Conservation (phyloP, 2,113 vertebrate genomes). For the Ginglymostoma cirratum region DNA sequence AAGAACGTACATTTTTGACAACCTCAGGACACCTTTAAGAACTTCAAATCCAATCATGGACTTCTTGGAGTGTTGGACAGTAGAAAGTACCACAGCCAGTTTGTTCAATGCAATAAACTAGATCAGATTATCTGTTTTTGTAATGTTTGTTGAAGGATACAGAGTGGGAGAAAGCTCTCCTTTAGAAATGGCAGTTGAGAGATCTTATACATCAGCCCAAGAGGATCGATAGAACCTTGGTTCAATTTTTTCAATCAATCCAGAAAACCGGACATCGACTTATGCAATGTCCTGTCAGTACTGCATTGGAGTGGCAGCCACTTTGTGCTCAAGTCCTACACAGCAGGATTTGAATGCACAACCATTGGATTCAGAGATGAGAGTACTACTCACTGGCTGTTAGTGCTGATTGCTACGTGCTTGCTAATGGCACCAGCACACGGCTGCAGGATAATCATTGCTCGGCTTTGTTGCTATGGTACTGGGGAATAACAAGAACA, state of each 20-base stretch:
- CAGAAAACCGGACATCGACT: neutral
- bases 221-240: neutral
- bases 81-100: neutral
- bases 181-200: neutral
- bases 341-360: neutral
- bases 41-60: neutral
- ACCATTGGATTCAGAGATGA: neutral
- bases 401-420: neutral
- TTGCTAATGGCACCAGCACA: neutral
- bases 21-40: neutral
- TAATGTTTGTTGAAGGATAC: neutral
- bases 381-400: neutral
- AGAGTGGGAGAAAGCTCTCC: neutral
- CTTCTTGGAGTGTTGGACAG: neutral
- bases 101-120: neutral
- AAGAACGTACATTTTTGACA: neutral
- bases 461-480: neutral
- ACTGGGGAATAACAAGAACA: neutral
- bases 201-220: neutral
- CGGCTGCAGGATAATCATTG: neutral
- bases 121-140: neutral
- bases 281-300: too few species aligned
- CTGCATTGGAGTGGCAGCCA: neutral
- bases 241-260: neutral
- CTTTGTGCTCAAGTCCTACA: neutral